Conservation (phyloP, 2,113 vertebrate species). For the Brachypodius melanocephalos region DNA sequence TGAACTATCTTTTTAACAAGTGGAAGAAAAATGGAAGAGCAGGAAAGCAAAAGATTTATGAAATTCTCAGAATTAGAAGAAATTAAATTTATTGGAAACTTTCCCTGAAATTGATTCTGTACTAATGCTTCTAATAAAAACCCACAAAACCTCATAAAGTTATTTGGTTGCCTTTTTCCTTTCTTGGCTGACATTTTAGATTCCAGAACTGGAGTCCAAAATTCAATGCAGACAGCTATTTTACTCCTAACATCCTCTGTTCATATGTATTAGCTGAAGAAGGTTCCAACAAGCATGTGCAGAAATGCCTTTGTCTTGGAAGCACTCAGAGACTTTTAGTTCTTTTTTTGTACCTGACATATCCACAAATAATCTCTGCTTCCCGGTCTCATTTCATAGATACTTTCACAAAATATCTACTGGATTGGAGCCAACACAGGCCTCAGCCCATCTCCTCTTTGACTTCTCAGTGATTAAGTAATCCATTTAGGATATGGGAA, state of each 20-base stretch:
- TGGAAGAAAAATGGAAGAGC: not conserved
- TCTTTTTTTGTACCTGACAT: not conserved
- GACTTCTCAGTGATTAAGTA: not conserved
- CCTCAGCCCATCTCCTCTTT: not conserved
- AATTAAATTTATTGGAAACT: not conserved
- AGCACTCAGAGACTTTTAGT: not conserved
- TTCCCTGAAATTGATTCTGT: not conserved
- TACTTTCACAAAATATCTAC: not conserved
- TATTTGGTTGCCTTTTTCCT: not conserved
- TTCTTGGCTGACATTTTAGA: not conserved
- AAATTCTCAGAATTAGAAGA: not conserved
- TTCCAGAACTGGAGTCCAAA: not conserved
- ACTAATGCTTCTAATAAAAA: not conserved
- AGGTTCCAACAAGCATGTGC: not conserved
- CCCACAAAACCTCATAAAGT: not conserved
- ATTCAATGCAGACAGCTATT: not conserved
- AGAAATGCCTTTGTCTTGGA: not conserved
- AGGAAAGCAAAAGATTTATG: not conserved
- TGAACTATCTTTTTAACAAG: not conserved
- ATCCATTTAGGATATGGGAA: not conserved
- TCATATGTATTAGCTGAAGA: not conserved
- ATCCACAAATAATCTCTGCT: not conserved
- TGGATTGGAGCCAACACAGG: not conserved
- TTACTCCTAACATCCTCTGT: not conserved
- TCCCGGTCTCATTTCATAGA: not conserved